These are phyloP conservation scores for Polypterus bichir DNA, from an alignment of 2,113 vertebrate genomes.

Conservation along the genomic window DNA sequence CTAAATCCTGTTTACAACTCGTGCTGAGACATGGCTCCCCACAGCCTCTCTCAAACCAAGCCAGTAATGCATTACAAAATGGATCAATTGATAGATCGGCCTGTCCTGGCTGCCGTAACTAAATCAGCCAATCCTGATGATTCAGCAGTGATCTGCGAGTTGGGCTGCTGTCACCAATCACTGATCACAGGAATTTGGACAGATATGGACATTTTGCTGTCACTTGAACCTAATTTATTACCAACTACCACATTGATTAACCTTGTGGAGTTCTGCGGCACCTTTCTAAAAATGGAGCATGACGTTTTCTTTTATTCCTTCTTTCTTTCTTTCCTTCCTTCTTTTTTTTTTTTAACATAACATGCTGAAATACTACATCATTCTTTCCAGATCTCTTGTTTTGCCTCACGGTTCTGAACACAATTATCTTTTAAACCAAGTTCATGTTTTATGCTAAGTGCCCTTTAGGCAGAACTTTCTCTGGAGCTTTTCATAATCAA, in stretches of 20 bases:
- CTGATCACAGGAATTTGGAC: constrained; percentile 39
- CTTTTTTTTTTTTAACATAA: too few relatives aligned
- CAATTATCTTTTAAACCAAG: too few relatives aligned
- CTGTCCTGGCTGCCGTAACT: constrained; percentile 39
- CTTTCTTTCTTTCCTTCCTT: too few relatives aligned
- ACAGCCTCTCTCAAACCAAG: constrained; percentile 24
- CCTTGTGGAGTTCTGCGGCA: constrained; percentile 36
- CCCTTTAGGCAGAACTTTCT: too few relatives aligned
- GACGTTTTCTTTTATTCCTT: not conserved
- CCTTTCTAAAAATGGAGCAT: not conserved
- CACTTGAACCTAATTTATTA: constrained; percentile 54
- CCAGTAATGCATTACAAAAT: constrained; percentile 34
- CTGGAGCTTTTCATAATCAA: too few relatives aligned
- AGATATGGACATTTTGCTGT: constrained; percentile 47
- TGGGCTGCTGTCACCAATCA: constrained; percentile 51
- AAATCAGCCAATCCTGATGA: constrained; percentile 49
- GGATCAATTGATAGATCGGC: constrained; percentile 46
- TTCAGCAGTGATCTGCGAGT: constrained; percentile 47
- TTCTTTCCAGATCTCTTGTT: too few relatives aligned
- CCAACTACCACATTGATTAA: constrained; percentile 58
- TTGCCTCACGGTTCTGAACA: too few relatives aligned
- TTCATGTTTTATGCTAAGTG: too few relatives aligned
- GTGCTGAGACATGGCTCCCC: constrained; percentile 9
- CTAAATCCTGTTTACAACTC: constrained; percentile 37
- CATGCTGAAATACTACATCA: too few relatives aligned